Evolutionary conservation across 2,113 vertebrate species (phyloP).

Genomic region (Brevimyrus niger): DNA sequence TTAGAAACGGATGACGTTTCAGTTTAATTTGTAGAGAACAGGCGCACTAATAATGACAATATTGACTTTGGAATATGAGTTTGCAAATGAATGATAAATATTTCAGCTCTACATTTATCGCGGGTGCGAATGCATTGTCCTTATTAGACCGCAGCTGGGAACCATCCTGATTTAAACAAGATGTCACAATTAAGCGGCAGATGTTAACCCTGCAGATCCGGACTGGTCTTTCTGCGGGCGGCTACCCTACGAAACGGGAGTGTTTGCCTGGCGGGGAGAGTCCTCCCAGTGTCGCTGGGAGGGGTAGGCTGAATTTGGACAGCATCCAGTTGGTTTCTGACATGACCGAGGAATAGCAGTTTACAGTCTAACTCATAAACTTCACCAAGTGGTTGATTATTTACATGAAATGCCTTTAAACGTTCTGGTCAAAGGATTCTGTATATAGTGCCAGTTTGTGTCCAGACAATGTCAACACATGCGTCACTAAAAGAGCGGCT

Average conservation of each 20-base stretch:
- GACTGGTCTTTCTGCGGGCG: background rate
- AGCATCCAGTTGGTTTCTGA: background rate
- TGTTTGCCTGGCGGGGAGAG: background rate
- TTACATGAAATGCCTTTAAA: background rate
- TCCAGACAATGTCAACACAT: background rate
- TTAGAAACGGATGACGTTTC: background rate
- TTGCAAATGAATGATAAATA: background rate
- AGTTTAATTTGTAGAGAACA: background rate
- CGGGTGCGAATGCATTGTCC: background rate
- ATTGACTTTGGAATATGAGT: background rate
- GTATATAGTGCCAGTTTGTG: background rate
- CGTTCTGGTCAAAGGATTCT: background rate
- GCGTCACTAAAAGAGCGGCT: background rate
- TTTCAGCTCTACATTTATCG: background rate
- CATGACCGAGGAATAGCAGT: background rate
- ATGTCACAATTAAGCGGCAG: background rate
- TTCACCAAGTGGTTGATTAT: background rate
- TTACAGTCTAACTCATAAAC: background rate
- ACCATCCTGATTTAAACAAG: background rate
- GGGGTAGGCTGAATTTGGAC: background rate
- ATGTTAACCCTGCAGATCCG: background rate
- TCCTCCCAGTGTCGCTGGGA: background rate
- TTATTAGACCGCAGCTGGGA: background rate
- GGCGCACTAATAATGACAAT: background rate
- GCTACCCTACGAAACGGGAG: background rate